Evolutionary conservation across 2,888 invertebrate genomes (phyloP).

Genomic region (Mesorhabditis spiculigera): DNA sequence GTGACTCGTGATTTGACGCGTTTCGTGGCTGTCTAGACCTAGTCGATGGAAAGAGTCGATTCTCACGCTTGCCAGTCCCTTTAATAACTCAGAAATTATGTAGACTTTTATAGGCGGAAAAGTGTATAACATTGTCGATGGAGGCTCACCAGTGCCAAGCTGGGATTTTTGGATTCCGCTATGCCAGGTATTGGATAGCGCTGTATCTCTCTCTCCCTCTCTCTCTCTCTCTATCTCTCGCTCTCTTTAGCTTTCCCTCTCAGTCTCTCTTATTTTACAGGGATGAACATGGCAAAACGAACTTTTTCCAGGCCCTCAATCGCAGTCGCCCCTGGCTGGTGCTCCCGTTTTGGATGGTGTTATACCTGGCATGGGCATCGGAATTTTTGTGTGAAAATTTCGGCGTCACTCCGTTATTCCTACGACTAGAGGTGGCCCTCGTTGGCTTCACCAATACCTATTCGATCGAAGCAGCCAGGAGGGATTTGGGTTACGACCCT

Average conservation of each 20-base stretch:
- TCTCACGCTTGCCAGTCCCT: too few species aligned
- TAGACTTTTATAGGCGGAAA: constrained; percentile 56
- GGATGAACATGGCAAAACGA: not conserved
- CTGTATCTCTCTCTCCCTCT: not conserved
- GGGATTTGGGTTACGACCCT: constrained; percentile 14
- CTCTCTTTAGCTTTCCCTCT: not conserved
- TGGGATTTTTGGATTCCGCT: not conserved
- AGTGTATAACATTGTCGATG: constrained; percentile 58
- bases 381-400: not conserved
- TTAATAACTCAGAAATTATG: not conserved
- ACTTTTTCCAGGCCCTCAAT: not conserved
- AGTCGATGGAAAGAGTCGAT: too few species aligned
- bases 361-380: not conserved
- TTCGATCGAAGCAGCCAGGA: constrained; percentile 14
- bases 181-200: not conserved
- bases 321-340: not conserved
- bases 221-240: not conserved
- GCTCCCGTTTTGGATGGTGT: not conserved
- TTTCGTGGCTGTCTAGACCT: too few species aligned
- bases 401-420: not conserved
- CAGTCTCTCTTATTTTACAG: not conserved
- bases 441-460: constrained; percentile 17
- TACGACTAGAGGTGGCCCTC: constrained; percentile 10
- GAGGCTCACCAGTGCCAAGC: not conserved
- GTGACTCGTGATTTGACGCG: too few species aligned